Evolutionary conservation across 2,888 invertebrate species (phyloP).

Genomic region (Pheosia gnoma): DNA sequence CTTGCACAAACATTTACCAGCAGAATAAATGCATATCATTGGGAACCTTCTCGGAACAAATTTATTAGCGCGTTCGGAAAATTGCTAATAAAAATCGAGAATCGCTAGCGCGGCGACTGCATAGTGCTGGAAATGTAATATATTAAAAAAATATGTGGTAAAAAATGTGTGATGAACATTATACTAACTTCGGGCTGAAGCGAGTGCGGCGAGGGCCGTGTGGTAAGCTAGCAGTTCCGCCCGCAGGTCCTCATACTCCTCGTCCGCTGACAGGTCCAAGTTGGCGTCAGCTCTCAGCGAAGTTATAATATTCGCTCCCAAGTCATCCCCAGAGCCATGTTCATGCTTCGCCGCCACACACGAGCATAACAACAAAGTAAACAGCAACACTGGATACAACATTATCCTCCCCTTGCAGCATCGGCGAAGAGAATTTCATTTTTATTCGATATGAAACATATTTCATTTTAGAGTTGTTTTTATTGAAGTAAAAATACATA

Average conservation of each 20-base stretch:
- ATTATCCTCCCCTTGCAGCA: conserved; percentile 46
- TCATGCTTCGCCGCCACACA: conserved; percentile 25
- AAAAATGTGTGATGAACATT: conserved; percentile 2
- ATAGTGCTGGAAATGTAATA: not conserved
- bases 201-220: conserved; percentile 60
- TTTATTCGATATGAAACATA: conserved; percentile 23
- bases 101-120: not conserved
- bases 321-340: conserved; percentile 34
- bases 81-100: not conserved
- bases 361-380: conserved; percentile 43
- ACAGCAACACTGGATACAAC: conserved; percentile 47
- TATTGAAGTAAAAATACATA: conserved; percentile 61
- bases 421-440: conserved; percentile 27
- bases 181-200: conserved; percentile 47
- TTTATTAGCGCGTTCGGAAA: not conserved
- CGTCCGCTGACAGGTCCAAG: conserved; percentile 68
- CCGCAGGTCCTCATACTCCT: conserved; percentile 74
- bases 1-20: too few species aligned
- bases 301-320: conserved; percentile 50
- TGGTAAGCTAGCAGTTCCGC: conserved; percentile 74
- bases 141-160: too few species aligned
- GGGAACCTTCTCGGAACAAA: too few species aligned
- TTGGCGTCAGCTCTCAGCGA: conserved; percentile 63
- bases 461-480: conserved; percentile 41
- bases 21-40: too few species aligned